These are phyloP conservation scores for Podotricha telesiphe DNA, from an alignment of 2,888 invertebrate species.

Conservation along the genomic window DNA sequence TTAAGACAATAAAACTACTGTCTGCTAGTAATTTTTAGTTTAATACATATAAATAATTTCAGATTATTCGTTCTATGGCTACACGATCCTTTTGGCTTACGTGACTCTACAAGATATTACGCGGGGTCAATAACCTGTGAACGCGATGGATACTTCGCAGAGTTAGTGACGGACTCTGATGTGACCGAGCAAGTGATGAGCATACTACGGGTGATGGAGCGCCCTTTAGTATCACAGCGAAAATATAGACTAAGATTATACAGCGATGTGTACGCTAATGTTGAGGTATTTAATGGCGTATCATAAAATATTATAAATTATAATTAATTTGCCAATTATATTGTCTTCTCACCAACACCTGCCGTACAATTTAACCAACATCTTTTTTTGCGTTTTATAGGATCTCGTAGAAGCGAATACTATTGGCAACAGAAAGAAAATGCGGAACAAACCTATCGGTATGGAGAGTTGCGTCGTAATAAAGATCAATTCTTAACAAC, in stretches of 20 bases:
- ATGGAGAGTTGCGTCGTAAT: constrained; percentile 61
- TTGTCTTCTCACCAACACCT: too few species aligned
- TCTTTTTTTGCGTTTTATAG: constrained; percentile 48
- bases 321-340: too few species aligned
- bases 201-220: constrained; percentile 67
- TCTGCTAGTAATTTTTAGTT: too few species aligned
- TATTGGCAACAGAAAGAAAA: constrained; percentile 72
- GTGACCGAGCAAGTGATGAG: constrained; percentile 72
- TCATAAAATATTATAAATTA: neutral
- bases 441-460: constrained; percentile 65
- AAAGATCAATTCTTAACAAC: constrained; percentile 62
- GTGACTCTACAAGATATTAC: constrained; percentile 64
- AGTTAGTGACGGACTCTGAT: constrained; percentile 67
- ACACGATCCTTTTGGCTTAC: constrained; percentile 69
- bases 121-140: constrained; percentile 64
- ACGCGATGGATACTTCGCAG: constrained; percentile 71
- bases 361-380: too few species aligned
- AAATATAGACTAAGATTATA: constrained; percentile 61
- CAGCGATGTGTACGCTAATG: constrained; percentile 74
- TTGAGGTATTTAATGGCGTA: constrained; percentile 58
- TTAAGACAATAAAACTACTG: too few species aligned
- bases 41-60: neutral
- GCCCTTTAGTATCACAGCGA: constrained; percentile 71
- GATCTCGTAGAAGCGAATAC: constrained; percentile 69
- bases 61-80: constrained; percentile 75